Base-by-base conservation (phyloP, 2,113 vertebrate species). In the Microtus pennsylvanicus region DNA sequence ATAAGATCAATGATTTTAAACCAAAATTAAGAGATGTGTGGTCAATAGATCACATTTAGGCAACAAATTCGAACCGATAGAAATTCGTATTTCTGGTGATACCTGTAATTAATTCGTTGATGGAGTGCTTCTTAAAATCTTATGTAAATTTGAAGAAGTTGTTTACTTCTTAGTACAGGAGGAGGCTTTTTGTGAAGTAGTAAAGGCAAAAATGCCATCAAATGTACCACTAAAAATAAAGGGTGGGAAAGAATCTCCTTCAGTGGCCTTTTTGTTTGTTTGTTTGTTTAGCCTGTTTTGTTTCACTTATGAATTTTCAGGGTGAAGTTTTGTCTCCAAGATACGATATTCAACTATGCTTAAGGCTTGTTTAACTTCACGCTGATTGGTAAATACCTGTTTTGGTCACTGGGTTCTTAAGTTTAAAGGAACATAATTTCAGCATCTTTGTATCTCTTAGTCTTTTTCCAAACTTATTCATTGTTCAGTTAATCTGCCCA, bases 291-390 rank as follows among this genome's bases (percentile, higher is more conserved):
- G 50, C 55, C 45, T 50, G 22, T 67, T 86, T 86, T 93, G 65
- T 89, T 91, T 94, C 74, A 63, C 63, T n/a, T 33, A 55, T 38
- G 21, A 77, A 38, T 87, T 95, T 90, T 92, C 30, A 76, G 30
- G 33, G 19, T 65, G 50, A 47, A 50, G 21, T 82, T 86, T 94
- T 95, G 12, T 58, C 85, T 94, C 58, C 55, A 82, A 78, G 75
- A 95, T 94, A 85, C 85, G 87, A 95, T 75, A 67, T 52, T 30
- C 52, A 75, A 82, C 67, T 92, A 52, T 91, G 47, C 55, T 96
- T 52, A 77, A 70, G 55, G 80, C 85, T 93, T 96, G 45, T 83
- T 94, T 94, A 88, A 85, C 78, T 92, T 95, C 58, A 91, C 91
- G 81, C 17, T 94, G 33, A 92, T 70, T 91, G 80, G 45, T 45